Evolutionary conservation across 2,888 invertebrate species (phyloP).

Genomic region (Embidobia sp.): DNA sequence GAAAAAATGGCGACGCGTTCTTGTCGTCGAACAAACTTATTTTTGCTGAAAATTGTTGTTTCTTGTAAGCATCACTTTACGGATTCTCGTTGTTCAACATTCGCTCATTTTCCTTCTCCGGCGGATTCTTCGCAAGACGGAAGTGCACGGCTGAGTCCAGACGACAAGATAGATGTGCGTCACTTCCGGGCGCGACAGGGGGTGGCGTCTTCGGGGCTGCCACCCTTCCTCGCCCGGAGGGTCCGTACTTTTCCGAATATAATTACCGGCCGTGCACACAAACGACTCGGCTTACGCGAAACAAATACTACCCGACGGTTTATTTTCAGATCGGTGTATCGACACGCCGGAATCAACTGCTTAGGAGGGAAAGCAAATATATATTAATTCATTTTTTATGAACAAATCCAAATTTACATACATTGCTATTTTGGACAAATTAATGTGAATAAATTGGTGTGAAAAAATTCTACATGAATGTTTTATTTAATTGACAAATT

Average conservation of each 20-base stretch:
- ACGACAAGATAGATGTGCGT: conserved; percentile 81
- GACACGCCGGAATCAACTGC: conserved; percentile 17
- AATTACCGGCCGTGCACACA: conserved; percentile 72
- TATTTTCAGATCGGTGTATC: conserved; percentile 40
- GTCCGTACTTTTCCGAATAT: conserved; percentile 76
- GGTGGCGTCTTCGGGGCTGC: conserved; percentile 80
- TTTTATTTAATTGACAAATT: too few relatives aligned
- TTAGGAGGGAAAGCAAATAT: too few relatives aligned
- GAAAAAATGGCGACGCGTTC: background rate
- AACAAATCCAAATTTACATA: too few relatives aligned
- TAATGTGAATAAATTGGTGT: too few relatives aligned
- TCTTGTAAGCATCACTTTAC: conserved; percentile 47
- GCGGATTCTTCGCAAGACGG: conserved; percentile 54
- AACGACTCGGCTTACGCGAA: conserved; percentile 5
- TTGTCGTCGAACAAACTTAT: conserved; percentile 9
- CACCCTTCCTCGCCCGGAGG: conserved; percentile 69
- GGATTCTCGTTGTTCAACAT: conserved; percentile 41
- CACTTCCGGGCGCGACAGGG: conserved; percentile 81
- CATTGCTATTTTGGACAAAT: too few relatives aligned
- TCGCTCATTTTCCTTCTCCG: conserved; percentile 46
- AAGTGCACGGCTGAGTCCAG: conserved; percentile 71
- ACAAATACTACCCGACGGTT: conserved; percentile 4
- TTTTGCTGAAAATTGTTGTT: conserved; percentile 47
- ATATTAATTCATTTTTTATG: too few relatives aligned
- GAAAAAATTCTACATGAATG: too few relatives aligned